These are phyloP conservation scores for Craterocephalus amniculus DNA, from an alignment of 2,797 vertebrate genomes.

Conservation along the genomic window DNA sequence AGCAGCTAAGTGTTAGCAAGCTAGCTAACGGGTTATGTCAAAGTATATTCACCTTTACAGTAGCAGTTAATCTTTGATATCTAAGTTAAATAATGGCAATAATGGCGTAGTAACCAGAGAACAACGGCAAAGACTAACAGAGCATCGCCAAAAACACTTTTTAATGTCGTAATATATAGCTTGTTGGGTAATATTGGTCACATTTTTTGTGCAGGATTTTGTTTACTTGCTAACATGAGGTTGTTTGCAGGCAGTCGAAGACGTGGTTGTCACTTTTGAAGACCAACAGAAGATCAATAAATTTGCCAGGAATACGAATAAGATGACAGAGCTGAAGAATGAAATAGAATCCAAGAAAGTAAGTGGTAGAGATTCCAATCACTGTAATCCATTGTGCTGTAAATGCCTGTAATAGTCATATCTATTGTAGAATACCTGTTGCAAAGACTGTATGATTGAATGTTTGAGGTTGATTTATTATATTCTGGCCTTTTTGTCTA, in stretches of 20 bases:
- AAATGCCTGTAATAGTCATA: too few relatives aligned
- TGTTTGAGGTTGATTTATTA: too few relatives aligned
- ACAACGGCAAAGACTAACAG: neutral
- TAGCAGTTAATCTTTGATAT: too few relatives aligned
- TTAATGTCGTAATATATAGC: too few relatives aligned
- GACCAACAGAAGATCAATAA: slow-evolving; percentile 99
- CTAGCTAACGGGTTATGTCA: slow-evolving; percentile 1
- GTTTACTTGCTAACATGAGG: neutral
- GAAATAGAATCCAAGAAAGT: slow-evolving; percentile 97
- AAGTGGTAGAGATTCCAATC: neutral
- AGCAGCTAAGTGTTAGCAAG: neutral
- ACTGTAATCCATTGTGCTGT: too few relatives aligned
- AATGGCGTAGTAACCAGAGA: neutral
- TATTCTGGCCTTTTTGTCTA: too few relatives aligned
- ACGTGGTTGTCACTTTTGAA: slow-evolving; percentile 97
- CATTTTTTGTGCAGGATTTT: too few relatives aligned
- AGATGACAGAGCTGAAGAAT: slow-evolving; percentile 94
- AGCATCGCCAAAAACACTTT: accelerated
- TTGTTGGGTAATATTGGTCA: too few relatives aligned
- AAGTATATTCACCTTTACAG: too few relatives aligned
- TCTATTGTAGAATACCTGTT: too few relatives aligned
- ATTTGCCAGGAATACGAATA: slow-evolving; percentile 95
- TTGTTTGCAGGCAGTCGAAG: slow-evolving; percentile 89
- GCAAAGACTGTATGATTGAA: too few relatives aligned
- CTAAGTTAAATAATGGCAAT: neutral